These are phyloP conservation scores for Andrena trimmerana DNA, from an alignment of 2,888 invertebrate genomes.

Conservation along the genomic window DNA sequence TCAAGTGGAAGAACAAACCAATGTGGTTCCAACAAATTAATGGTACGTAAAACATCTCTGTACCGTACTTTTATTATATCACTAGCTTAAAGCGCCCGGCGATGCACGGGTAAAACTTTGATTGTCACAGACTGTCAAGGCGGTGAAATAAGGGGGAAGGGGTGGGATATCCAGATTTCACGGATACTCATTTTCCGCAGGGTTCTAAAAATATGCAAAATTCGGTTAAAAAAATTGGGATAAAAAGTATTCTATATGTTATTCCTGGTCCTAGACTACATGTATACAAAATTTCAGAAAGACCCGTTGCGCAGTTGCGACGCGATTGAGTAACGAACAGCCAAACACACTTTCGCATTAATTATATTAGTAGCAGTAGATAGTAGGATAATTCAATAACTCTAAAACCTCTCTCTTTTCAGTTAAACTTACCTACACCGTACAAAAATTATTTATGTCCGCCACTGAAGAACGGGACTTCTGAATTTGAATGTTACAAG, in stretches of 20 bases:
- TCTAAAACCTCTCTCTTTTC: slow-evolving; percentile 64
- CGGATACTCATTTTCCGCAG: too few relatives aligned
- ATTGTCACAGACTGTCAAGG: too few relatives aligned
- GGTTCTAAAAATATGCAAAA: too few relatives aligned
- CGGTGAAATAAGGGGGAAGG: too few relatives aligned
- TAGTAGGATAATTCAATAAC: slow-evolving; percentile 3
- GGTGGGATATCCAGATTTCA: too few relatives aligned
- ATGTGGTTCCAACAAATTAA: slow-evolving; percentile 87
- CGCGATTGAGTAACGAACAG: too few relatives aligned
- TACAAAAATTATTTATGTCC: slow-evolving; percentile 91
- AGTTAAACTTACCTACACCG: slow-evolving; percentile 88
- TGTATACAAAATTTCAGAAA: too few relatives aligned
- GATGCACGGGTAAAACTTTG: too few relatives aligned
- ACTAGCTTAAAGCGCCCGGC: background rate
- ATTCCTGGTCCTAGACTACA: too few relatives aligned
- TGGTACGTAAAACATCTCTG: slow-evolving; percentile 84
- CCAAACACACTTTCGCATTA: background rate
- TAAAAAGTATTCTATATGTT: too few relatives aligned
- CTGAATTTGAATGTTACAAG: slow-evolving; percentile 23
- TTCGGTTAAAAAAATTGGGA: too few relatives aligned
- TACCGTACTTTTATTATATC: background rate
- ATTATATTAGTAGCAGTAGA: background rate
- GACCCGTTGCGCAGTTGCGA: too few relatives aligned
- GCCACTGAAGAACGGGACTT: slow-evolving; percentile 90
- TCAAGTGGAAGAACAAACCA: slow-evolving; percentile 90